phyloP scores from a whole-genome alignment of 2,888 invertebrate genomes.

The Polyommatus icarus region DNA sequence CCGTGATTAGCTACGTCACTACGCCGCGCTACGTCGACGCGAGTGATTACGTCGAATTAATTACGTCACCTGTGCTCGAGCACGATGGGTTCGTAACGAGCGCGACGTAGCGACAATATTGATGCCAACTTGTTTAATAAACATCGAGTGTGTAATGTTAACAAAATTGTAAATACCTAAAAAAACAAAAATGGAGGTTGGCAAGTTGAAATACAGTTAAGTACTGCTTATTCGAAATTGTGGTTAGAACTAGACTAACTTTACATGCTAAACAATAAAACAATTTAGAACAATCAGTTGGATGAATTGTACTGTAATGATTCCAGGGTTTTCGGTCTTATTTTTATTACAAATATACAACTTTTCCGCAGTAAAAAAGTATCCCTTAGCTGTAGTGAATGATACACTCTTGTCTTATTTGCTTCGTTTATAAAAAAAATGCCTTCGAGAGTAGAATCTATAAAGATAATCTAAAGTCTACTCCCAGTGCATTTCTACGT shows the following conservation, averaged over 20 bases:
- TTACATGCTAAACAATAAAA: background rate
- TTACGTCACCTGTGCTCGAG: conserved; percentile 58
- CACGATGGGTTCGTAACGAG: conserved; percentile 26
- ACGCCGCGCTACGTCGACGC: conserved; percentile 44
- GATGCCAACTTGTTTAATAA: conserved; percentile 15
- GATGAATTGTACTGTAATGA: too few relatives aligned
- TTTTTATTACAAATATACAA: too few relatives aligned
- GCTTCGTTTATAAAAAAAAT: background rate
- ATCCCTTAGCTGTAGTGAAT: too few relatives aligned
- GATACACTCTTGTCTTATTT: too few relatives aligned
- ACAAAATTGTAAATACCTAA: background rate
- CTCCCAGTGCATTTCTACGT: background rate
- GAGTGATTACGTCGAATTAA: conserved; percentile 70
- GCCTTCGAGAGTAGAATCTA: background rate
- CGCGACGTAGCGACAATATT: conserved; percentile 9
- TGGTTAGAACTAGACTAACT: background rate
- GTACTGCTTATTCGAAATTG: background rate
- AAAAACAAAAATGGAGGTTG: background rate
- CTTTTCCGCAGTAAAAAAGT: too few relatives aligned
- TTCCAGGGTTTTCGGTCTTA: too few relatives aligned
- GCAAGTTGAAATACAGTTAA: background rate
- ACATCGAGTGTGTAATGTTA: background rate
- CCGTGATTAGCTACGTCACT: conserved; percentile 46
- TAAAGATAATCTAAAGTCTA: too few relatives aligned
- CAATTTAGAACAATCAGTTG: too few relatives aligned